These are phyloP conservation scores for Stomatorhinus ivindoensis DNA, from an alignment of 2,113 vertebrate species.

Conservation along the genomic window DNA sequence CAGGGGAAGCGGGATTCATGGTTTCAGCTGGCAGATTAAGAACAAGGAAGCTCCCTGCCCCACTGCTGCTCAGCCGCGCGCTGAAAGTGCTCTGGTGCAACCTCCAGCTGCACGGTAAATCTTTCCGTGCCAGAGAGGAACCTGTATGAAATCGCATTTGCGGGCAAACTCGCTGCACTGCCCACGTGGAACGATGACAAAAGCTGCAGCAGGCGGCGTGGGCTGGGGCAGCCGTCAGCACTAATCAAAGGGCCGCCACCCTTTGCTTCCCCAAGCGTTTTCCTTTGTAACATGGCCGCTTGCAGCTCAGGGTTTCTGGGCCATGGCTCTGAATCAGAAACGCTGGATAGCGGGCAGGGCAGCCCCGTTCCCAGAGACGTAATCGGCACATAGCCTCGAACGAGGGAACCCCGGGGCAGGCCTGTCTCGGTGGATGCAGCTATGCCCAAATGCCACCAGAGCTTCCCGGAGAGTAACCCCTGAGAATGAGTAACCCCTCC, in stretches of 20 bases:
- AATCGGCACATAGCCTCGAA: not conserved
- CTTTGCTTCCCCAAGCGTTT: not conserved
- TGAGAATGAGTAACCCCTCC: not conserved
- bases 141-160: not conserved
- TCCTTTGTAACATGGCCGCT: not conserved
- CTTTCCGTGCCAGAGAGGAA: not conserved
- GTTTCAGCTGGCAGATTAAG: not conserved
- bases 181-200: not conserved
- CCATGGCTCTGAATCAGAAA: not conserved
- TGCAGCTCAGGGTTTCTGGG: not conserved
- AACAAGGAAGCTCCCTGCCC: not conserved
- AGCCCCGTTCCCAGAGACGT: not conserved
- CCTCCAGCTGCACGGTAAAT: not conserved
- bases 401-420: not conserved
- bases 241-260: not conserved
- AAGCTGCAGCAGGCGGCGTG: not conserved
- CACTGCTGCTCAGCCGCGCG: not conserved
- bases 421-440: not conserved
- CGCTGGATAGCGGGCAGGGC: not conserved
- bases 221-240: not conserved
- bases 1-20: not conserved
- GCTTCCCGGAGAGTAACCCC: not conserved
- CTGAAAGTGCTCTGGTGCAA: not conserved
- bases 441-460: not conserved
- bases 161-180: not conserved